A percentile compares a stretch with the other conserved stretches of the same genome.
These are phyloP conservation scores for Aphelinus atriplicis DNA, from an alignment of 1,140 invertebrate species.

Conservation along the genomic window DNA sequence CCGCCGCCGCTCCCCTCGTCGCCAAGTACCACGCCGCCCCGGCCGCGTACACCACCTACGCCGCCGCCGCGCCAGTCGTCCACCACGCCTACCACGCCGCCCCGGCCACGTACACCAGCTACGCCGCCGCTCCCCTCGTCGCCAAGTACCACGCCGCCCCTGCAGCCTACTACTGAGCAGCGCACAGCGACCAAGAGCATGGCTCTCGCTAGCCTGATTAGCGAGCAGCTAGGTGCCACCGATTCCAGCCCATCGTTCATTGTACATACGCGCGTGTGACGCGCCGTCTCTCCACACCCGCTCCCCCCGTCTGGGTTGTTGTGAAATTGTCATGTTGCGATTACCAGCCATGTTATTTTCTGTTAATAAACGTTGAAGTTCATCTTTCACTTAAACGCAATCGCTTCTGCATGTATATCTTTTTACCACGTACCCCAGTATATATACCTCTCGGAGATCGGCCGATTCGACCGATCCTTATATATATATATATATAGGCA, in stretches of 20 bases:
- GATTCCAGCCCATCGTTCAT: background rate
- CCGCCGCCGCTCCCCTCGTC: conserved; percentile 15
- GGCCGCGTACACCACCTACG: conserved; percentile 35
- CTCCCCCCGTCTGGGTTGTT: background rate
- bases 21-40: conserved; percentile 15
- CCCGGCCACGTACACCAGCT: conserved; percentile 2
- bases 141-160: conserved; percentile 15
- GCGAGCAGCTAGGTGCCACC: no score
- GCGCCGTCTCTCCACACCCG: no score
- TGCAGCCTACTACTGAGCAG: conserved; percentile 26
- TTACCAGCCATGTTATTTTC: conserved; percentile 3
- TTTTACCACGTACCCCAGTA: no score
- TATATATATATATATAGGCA: no score
- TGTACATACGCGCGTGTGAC: no score
- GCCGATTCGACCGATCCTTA: no score
- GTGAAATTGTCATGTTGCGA: conserved; percentile 11
- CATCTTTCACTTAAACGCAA: background rate
- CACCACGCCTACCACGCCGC: conserved; percentile 15
- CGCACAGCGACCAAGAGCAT: background rate
- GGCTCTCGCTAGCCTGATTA: no score
- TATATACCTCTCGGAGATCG: no score
- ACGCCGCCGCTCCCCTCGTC: conserved; percentile 8
- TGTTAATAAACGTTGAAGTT: conserved; percentile 36
- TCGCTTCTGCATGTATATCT: no score
- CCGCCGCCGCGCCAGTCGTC: conserved; percentile 14